Conservation (phyloP, 1,140 invertebrate genomes). For the Eriocheir sinensis region DNA sequence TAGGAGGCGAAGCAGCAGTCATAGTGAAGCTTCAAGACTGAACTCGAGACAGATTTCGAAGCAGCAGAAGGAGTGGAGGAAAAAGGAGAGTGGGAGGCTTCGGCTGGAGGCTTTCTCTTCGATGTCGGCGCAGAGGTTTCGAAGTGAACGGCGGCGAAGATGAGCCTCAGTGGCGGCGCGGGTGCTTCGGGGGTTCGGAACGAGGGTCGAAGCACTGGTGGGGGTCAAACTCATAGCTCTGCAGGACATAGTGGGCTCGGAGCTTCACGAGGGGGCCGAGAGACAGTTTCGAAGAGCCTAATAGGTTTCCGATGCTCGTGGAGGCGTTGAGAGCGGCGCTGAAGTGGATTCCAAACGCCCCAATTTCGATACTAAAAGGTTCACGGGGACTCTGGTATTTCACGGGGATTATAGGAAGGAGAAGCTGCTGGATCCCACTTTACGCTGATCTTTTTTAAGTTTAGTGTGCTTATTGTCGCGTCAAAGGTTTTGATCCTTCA, state of each 20-base stretch:
- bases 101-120: conserved; percentile 5
- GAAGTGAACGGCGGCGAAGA: background rate
- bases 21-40: background rate
- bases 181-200: background rate
- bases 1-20: background rate
- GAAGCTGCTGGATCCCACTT: background rate
- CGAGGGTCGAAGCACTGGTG: background rate
- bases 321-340: background rate
- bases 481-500: no score
- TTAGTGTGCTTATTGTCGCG: no score
- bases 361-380: conserved; percentile 3
- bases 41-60: background rate
- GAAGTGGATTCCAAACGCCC: background rate
- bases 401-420: background rate
- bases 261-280: background rate
- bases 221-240: conserved; percentile 11
- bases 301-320: conserved; percentile 3
- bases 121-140: background rate
- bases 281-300: background rate
- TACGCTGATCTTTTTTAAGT: background rate
- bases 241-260: background rate
- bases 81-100: background rate
- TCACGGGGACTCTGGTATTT: background rate
- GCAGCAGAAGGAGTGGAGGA: background rate
- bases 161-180: no score